Conservation (phyloP, 2,888 invertebrate genomes). For the Hirudinaria manillensis region DNA sequence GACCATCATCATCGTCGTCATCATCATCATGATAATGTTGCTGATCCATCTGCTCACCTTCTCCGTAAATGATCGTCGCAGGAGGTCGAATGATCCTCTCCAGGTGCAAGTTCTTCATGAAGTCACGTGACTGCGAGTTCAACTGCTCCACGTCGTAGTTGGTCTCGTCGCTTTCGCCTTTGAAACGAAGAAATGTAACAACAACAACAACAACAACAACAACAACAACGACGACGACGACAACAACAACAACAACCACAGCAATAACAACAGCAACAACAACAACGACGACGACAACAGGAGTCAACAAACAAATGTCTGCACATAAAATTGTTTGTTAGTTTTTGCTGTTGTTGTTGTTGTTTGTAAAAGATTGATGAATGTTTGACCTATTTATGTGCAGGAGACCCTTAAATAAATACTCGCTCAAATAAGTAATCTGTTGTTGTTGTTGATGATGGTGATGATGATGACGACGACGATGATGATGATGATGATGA, state of each 20-base stretch:
- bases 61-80: not conserved
- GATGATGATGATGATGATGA: slow-evolving; percentile 10
- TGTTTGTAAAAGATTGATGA: no score
- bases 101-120: not conserved
- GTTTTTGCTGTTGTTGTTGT: no score
- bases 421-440: no score
- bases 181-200: not conserved
- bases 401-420: no score
- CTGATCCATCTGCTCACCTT: not conserved
- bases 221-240: no score
- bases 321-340: no score
- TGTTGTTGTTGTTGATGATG: not conserved
- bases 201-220: not conserved
- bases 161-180: slow-evolving; percentile 85
- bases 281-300: no score
- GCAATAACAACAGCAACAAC: no score
- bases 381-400: no score
- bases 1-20: not conserved
- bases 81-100: slow-evolving; percentile 13
- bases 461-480: slow-evolving; percentile 7
- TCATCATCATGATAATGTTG: not conserved
- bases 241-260: no score
- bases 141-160: slow-evolving; percentile 96
- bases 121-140: slow-evolving; percentile 66
- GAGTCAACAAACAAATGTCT: no score